phyloP scores from a whole-genome alignment of 1,140 invertebrate genomes.

The Hestina assimilis region DNA sequence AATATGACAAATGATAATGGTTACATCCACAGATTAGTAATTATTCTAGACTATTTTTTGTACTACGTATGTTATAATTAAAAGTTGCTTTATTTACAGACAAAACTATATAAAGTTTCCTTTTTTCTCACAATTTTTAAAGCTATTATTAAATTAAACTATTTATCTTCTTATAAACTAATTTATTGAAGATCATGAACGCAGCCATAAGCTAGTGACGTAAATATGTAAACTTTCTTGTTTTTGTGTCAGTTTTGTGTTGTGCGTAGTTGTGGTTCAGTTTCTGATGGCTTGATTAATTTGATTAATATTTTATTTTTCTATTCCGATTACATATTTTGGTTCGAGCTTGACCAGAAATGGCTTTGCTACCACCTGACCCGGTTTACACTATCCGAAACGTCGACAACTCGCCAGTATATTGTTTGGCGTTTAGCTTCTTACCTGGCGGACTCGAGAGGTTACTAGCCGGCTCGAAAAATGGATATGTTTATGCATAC shows the following conservation, averaged over 20 bases:
- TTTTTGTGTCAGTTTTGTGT: constrained; percentile 77
- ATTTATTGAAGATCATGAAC: constrained; percentile 15
- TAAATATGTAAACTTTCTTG: constrained; percentile 49
- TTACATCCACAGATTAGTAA: constrained; percentile 1
- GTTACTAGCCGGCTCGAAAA: constrained; percentile 83
- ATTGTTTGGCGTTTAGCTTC: constrained; percentile 82
- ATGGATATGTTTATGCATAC: constrained; percentile 85
- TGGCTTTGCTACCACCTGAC: constrained; percentile 80
- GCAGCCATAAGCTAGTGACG: constrained; percentile 22
- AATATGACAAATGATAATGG: constrained; percentile 3
- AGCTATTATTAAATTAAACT: too few species aligned
- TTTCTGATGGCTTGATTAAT: constrained; percentile 76
- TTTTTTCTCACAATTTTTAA: too few species aligned
- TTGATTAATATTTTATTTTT: constrained; percentile 72
- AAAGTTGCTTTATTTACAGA: too few species aligned
- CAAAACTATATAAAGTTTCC: too few species aligned
- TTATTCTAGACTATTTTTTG: constrained; percentile 1
- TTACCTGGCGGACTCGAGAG: constrained; percentile 79
- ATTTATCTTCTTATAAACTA: background rate
- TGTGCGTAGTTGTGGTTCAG: constrained; percentile 75
- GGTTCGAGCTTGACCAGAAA: constrained; percentile 72
- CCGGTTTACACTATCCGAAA: constrained; percentile 83
- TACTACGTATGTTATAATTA: too few species aligned
- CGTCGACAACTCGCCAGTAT: constrained; percentile 83
- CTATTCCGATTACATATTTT: constrained; percentile 62